Evolutionary conservation across 1,140 invertebrate genomes (phyloP), one percentile per base, ranked within the genome.

Genomic region (Steinernema khuongi): DNA sequence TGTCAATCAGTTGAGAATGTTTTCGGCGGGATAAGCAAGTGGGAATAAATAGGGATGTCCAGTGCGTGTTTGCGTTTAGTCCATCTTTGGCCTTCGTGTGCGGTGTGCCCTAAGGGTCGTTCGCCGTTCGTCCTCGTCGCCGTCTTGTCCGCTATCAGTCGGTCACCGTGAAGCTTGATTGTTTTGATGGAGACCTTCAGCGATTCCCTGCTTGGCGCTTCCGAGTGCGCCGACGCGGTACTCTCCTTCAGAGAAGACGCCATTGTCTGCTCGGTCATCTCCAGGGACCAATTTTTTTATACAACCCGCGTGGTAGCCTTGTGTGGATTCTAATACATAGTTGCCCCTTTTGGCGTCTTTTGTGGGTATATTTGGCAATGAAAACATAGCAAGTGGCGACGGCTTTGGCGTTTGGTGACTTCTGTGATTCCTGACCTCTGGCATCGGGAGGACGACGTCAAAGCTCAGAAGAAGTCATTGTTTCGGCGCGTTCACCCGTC

Each of bases 211-310:
- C 14, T 22, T 60, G 36, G 36, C n/a, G 7, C 36, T n/a, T 41
- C 36, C 36, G 7, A 41, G 36, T 41, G 36, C n/a, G 36, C 36
- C 36, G n/a, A 41, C n/a, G 36, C n/a, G 36, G 36, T n/a, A 22
- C 7, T 26, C 11, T 22, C 19, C 7, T 60, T 60, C 11, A 4
- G 22, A 60, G 22, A 60, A 14, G 11, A 4, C 7, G 11, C 50
- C 50, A 60, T 60, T 60, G 50, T 60, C 50, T 60, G 50, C 50
- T 60, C 11, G n/a, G 4, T 60, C 26, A 60, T 60, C 50, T 26
- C 50, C 50, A 4, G 50, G 50, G 50, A 60, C 14, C 50, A 17
- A 26, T 60, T 60, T 60, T 60, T 60, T 60, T 17, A 17, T 17
- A 7, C 50, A 60, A 26, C 19, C 50, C 4, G 7, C 50, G 11